Conservation (phyloP, 2,797 vertebrate species). For the Micromesistius poutassou region DNA sequence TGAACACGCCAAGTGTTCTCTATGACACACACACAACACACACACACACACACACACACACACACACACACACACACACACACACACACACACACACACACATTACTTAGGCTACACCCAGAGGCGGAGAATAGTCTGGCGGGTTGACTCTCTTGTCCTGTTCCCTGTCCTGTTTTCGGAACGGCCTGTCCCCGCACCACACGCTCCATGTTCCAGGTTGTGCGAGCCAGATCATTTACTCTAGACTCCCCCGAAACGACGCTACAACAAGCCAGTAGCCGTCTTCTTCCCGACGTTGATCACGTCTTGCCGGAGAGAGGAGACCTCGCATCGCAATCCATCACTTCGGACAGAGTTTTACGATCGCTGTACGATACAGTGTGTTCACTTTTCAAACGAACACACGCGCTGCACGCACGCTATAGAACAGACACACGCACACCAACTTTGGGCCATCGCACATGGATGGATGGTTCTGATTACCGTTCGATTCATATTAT, state of each 20-base stretch:
- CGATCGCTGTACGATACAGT: not conserved
- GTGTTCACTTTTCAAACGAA: not conserved
- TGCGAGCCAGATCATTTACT: no score
- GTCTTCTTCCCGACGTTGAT: not conserved
- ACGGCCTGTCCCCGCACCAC: no score
- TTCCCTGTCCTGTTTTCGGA: no score
- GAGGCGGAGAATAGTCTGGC: no score
- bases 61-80: constrained; percentile 2
- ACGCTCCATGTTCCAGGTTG: no score
- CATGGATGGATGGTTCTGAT: not conserved
- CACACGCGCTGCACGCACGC: no score
- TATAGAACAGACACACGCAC: no score
- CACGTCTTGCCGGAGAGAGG: not conserved
- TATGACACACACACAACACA: not conserved
- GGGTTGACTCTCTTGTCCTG: no score
- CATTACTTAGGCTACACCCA: no score
- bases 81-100: not conserved
- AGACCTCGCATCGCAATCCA: not conserved
- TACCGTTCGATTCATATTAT: not conserved
- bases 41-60: not conserved
- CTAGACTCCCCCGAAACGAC: no score
- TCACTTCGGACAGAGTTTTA: not conserved
- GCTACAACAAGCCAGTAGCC: no score
- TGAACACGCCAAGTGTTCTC: not conserved
- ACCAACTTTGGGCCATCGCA: not conserved